Base-by-base conservation (phyloP, 2,797 vertebrate species). In the Gymnothorax reevesii region DNA sequence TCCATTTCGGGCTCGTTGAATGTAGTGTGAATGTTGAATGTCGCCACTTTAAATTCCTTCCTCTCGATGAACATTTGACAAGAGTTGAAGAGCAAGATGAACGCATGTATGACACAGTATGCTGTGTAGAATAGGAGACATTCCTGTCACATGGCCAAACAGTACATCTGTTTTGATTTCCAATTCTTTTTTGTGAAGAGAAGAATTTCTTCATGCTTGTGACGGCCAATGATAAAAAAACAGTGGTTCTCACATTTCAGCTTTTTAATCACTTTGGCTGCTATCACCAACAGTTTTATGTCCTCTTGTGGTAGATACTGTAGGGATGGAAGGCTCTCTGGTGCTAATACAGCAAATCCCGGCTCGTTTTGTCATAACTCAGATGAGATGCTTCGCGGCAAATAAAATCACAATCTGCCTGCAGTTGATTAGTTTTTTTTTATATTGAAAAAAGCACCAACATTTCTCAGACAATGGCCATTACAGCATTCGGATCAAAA, bases 101-200 rank as follows among this genome's bases (percentile, higher is more conserved):
- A 90, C 87, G 89, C 88, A 89, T 90, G 88, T 87, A 89, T 59
- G 84, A 89, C 85, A 89, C 86, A 77, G 83, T 42, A 82, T 86
- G 17, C 73, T 62, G 88, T 79, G 86, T 86, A 62, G 88, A 86
- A 90, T 83, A 55, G 91, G 89, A 79, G 77, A 87, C 86, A 90
- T 91, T 92, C 89, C 90, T 93, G 92, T 89, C 66, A 87, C 55
- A 83, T 49, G 33, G 91, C 92, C 92, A 93, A 89, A 82, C 86
- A 91, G 90, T 90, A 91, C 90, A 91, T 88, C 85, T 87, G 88
- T 91, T 91, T 69, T 33, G 52, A 75, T 89, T 89, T 89, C 86
- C 87, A 80, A 57, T 77, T 49, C 25, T 57, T 71, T 52, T 84
- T 62, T 85, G 77, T 55, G 60, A 57, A 77, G 86, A 75, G 86